Conservation (phyloP, 2,113 vertebrate species). For the Paracanthobrama guichenoti region DNA sequence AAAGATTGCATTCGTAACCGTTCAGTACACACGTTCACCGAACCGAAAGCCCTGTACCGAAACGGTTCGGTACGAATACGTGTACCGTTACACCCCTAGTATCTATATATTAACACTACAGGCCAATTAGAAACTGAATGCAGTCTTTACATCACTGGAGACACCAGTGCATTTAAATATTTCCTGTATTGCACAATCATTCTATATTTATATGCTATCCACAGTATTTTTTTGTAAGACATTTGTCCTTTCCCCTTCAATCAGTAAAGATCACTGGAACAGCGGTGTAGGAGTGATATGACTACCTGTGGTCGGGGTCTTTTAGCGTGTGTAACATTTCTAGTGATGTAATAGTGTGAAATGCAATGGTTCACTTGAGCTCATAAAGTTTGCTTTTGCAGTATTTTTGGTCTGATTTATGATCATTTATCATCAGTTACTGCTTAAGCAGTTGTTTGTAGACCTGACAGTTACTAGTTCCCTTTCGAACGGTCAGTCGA, state of each 20-base stretch:
- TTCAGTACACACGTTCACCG: too few species aligned
- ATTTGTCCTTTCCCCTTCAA: neutral
- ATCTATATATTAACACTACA: neutral
- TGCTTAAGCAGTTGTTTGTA: too few species aligned
- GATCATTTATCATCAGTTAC: neutral
- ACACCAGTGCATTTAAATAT: neutral
- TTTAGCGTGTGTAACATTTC: neutral
- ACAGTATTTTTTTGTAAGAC: constrained; percentile 35
- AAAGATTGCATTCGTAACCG: too few species aligned
- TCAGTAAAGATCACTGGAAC: constrained; percentile 10
- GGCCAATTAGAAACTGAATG: neutral
- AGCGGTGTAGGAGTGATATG: neutral
- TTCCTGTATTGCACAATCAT: constrained; percentile 3
- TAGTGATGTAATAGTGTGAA: constrained; percentile 2
- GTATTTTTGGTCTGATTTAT: neutral
- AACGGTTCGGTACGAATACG: too few species aligned
- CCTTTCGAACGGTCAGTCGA: too few species aligned
- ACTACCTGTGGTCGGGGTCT: constrained; percentile 11
- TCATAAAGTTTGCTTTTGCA: neutral
- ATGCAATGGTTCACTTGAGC: neutral
- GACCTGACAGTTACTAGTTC: too few species aligned
- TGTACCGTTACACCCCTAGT: too few species aligned
- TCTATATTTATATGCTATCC: neutral
- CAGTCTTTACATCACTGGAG: neutral
- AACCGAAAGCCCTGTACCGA: too few species aligned